Evolutionary conservation across 2,113 vertebrate species (phyloP).

Genomic region (Rattus rattus): DNA sequence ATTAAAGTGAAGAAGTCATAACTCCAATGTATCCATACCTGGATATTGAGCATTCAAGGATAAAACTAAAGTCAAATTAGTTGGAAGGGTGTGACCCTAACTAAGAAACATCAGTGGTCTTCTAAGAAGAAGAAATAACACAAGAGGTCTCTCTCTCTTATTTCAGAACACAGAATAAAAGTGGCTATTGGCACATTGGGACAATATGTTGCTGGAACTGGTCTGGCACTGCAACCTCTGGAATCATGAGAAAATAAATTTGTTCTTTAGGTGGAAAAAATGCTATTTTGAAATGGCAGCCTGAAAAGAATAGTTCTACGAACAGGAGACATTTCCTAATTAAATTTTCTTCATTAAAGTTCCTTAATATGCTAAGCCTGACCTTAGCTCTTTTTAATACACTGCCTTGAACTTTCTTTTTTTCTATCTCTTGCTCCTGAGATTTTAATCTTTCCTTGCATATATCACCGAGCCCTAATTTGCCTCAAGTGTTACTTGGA

Average conservation of each 20-base stretch:
- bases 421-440: slow-evolving; percentile 17
- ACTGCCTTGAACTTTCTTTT: slow-evolving; percentile 4
- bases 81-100: not conserved
- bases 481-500: slow-evolving; percentile 9
- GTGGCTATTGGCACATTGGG: not conserved
- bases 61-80: not conserved
- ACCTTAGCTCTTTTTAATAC: not conserved
- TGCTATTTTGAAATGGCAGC: not conserved
- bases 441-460: slow-evolving; percentile 2
- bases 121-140: not conserved
- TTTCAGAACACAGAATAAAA: not conserved
- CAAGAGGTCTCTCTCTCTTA: not conserved
- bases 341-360: slow-evolving; percentile 39
- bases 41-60: not conserved
- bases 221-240: not conserved
- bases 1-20: not conserved
- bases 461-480: not conserved
- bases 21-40: not conserved
- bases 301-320: not conserved
- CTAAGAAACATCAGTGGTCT: not conserved
- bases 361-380: slow-evolving; percentile 31
- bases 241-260: not conserved
- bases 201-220: not conserved
- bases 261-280: not conserved
- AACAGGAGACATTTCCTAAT: not conserved